Conservation (phyloP, 2,797 vertebrate genomes). For the Peromyscus attwateri region DNA sequence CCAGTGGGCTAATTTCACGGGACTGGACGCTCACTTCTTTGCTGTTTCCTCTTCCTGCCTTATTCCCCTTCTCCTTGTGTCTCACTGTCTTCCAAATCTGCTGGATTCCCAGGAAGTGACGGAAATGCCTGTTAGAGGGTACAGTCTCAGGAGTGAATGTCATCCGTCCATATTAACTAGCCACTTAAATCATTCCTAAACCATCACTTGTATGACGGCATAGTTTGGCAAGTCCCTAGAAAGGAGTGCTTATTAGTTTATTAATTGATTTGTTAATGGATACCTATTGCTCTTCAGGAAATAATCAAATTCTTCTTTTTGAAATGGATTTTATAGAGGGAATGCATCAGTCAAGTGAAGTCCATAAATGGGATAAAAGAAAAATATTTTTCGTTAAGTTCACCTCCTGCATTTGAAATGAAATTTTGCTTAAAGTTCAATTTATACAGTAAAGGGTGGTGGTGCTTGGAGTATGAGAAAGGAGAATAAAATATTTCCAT, state of each 20-base stretch:
- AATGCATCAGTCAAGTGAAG: not conserved
- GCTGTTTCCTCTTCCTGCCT: not conserved
- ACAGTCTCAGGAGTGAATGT: not conserved
- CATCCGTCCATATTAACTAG: not conserved
- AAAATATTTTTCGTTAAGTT: not conserved
- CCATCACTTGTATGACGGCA: not conserved
- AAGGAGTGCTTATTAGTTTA: not conserved
- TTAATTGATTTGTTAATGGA: not conserved
- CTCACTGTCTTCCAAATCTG: not conserved
- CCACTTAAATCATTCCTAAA: not conserved
- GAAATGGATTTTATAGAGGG: not conserved
- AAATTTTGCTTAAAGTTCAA: not conserved
- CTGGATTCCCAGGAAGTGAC: not conserved
- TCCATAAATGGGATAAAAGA: not conserved
- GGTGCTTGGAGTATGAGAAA: rapidly evolving
- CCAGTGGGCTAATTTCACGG: not conserved
- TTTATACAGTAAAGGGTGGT: not conserved
- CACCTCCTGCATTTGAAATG: not conserved
- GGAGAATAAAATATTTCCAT: not conserved
- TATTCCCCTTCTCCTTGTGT: not conserved
- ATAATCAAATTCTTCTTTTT: not conserved
- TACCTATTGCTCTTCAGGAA: not conserved
- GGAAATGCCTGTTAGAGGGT: not conserved
- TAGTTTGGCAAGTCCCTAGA: not conserved
- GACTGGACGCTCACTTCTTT: not conserved